Evolutionary conservation across 2,113 vertebrate genomes (phyloP), one percentile per base, ranked within the genome.

Genomic region (Paratilapia polleni): DNA sequence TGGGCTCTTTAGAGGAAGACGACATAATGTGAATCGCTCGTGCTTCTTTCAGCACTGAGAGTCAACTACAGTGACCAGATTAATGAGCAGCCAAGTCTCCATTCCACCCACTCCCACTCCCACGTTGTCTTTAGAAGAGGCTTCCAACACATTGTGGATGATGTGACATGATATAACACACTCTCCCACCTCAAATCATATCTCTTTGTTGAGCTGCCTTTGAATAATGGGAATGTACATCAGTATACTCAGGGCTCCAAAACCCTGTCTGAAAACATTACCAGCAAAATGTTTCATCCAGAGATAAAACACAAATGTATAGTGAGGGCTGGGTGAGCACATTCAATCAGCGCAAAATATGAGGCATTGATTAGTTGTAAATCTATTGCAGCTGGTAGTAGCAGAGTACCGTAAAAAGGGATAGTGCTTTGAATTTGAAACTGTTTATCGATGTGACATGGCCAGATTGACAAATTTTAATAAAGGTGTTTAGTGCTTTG

Each of bases 231-330:
- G 70, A 80, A 83, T 56, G 87, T 83, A 80, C 58, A 86, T 83
- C 77, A 86, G 86, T 81, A 60, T 43, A 87, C 87, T 83, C 80
- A 52, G 74, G 41, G 82, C 84, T 86, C 68, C 62, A 3, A 47
- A 84, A 85, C 64, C 68, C 75, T 90, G 83, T 92, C 90, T 60
- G 73, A 77, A 80, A 81, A 85, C 79, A 91, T 92, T 92, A 92
- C 78, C 8, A 13, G 56, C 77, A 61, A 81, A 88, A 89, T 79
- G 81, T 77, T 92, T 89, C 83, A 83, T 80, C 80, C 57, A 8
- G 31, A 90, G 88, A 92, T 89, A 77, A 83, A 87, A 89, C 82
- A 60, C 19, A 76, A 77, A 87, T 58, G 68, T 57, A 47, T 24
- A 59, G 13, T 70, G 85, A 87, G 56, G n/a, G 59, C 58, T 52